phyloP scores from a whole-genome alignment of 2,113 vertebrate species.

The Atrichornis clamosus region DNA sequence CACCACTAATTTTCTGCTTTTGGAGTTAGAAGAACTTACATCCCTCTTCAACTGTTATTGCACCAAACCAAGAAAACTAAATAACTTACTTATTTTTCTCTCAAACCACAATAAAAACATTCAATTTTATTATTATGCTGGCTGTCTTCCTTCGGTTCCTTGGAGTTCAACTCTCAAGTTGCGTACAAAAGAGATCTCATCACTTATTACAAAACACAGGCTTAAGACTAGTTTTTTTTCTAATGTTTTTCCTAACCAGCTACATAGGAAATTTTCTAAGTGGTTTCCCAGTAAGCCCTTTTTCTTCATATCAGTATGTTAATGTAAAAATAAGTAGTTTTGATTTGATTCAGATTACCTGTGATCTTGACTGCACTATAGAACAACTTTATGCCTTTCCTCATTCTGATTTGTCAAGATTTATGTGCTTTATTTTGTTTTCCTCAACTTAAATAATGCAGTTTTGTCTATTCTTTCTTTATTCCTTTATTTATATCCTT shows the following conservation, averaged over 20 bases:
- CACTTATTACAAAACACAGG: background rate
- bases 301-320: background rate
- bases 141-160: background rate
- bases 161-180: accelerated
- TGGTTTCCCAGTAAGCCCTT: accelerated
- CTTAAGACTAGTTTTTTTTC: background rate
- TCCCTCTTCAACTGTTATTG: background rate
- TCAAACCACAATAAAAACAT: background rate
- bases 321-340: background rate
- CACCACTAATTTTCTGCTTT: background rate
- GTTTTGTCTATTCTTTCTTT: background rate
- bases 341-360: background rate
- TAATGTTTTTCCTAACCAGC: background rate
- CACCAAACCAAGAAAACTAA: background rate
- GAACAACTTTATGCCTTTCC: background rate
- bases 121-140: background rate
- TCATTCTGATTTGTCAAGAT: background rate
- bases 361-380: background rate
- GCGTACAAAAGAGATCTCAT: background rate
- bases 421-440: background rate
- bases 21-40: background rate
- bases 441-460: background rate
- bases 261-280: background rate
- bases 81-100: background rate
- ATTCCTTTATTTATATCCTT: background rate